Conservation (phyloP, 92 coral and sea anemone genomes). For the Metridium senile region DNA sequence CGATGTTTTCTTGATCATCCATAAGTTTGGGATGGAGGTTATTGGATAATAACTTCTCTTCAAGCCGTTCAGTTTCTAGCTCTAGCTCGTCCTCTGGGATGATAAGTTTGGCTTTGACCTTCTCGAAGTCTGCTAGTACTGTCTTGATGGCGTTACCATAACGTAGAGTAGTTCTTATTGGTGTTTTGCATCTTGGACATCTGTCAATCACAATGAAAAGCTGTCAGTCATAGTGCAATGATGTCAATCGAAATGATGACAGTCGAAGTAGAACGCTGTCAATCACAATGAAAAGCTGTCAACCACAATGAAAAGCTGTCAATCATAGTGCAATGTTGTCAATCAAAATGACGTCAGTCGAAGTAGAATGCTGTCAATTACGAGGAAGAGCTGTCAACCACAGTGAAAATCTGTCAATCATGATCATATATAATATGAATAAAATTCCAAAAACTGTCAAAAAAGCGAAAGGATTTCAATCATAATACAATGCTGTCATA, state of each 20-base stretch:
- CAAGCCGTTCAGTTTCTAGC: constrained; percentile 8
- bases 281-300: constrained; percentile 76
- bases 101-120: constrained; percentile 58
- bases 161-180: constrained; percentile 82
- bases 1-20: constrained; percentile 13
- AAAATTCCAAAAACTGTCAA: too few relatives aligned
- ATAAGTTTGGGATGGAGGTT: constrained; percentile 15
- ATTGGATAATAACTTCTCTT: constrained; percentile 35
- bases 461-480: too few relatives aligned
- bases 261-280: too few relatives aligned
- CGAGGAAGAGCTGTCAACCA: constrained; percentile 65
- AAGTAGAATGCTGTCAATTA: too few relatives aligned
- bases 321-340: not conserved
- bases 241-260: not conserved
- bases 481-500: too few relatives aligned
- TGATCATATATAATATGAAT: too few relatives aligned
- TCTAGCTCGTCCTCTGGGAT: constrained; percentile 18
- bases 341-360: not conserved
- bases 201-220: constrained; percentile 12
- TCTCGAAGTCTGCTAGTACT: constrained; percentile 80
- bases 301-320: not conserved
- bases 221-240: not conserved
- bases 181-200: constrained; percentile 80
- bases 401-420: not conserved
- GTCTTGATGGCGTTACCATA: constrained; percentile 91